These are phyloP conservation scores for Nerophis ophidion DNA, from an alignment of 2,113 vertebrate genomes.

Conservation along the genomic window DNA sequence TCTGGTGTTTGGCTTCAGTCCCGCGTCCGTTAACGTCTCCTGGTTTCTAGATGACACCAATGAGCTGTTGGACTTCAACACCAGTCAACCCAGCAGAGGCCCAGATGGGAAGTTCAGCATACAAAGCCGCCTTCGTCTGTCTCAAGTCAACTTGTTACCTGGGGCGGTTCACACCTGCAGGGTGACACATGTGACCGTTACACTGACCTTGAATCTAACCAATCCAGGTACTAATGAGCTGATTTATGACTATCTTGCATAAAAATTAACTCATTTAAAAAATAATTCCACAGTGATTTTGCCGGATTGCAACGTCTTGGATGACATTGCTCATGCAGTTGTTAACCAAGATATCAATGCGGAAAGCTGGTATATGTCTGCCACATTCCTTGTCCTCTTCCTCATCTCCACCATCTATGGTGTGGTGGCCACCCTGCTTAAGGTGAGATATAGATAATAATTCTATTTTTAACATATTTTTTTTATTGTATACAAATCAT, in stretches of 20 bases:
- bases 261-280: not conserved
- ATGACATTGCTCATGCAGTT: slow-evolving; percentile 27
- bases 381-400: slow-evolving; percentile 56
- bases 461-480: not conserved
- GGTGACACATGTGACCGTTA: slow-evolving; percentile 51
- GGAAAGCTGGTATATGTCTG: slow-evolving; percentile 56
- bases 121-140: slow-evolving; percentile 53
- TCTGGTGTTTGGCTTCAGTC: slow-evolving; percentile 59
- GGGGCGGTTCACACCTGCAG: slow-evolving; percentile 54
- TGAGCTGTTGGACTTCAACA: slow-evolving; percentile 20
- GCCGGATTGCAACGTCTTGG: slow-evolving; percentile 30
- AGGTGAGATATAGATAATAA: slow-evolving; percentile 42
- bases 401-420: slow-evolving; percentile 53
- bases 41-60: slow-evolving; percentile 42
- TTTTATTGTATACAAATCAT: not conserved
- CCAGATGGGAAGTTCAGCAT: slow-evolving; percentile 61
- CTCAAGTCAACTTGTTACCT: slow-evolving; percentile 25
- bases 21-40: slow-evolving; percentile 50
- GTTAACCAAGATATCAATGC: slow-evolving; percentile 27
- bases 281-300: slow-evolving; percentile 26
- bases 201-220: slow-evolving; percentile 25
- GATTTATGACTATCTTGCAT: not conserved
- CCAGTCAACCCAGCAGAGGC: slow-evolving; percentile 32
- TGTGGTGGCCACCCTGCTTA: slow-evolving; percentile 50
- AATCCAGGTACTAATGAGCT: slow-evolving; percentile 43